A percentile compares a stretch with the other conserved stretches of the same genome.
Conservation (phyloP, 2,797 vertebrate genomes). For the Stomatorhinus walkeri region DNA sequence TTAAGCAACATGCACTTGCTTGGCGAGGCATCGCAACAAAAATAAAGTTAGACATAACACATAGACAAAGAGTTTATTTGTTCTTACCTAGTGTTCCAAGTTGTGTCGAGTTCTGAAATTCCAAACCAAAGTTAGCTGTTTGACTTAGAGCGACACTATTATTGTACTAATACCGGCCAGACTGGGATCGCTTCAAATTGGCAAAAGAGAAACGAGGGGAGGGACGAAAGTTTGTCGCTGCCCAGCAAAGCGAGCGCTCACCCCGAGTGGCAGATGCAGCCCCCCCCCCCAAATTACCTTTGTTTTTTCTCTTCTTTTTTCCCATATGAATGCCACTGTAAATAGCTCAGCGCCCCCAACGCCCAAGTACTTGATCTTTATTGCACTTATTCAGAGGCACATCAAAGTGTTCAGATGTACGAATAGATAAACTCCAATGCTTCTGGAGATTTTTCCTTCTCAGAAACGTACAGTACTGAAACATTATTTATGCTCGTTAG, state of each 20-base stretch:
- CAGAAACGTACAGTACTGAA: neutral
- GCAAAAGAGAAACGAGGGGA: slow-evolving; percentile 41
- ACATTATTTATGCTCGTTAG: neutral
- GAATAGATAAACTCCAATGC: neutral
- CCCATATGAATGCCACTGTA: neutral
- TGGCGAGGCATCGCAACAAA: neutral
- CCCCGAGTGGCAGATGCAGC: neutral
- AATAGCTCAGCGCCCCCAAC: neutral
- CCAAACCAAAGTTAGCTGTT: slow-evolving; percentile 22
- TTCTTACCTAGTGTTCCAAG: slow-evolving; percentile 29
- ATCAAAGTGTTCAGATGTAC: neutral
- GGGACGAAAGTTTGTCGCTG: slow-evolving; percentile 41
- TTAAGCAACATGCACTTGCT: slow-evolving; percentile 10
- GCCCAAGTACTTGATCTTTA: neutral
- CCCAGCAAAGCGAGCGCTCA: neutral
- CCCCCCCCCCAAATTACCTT: neutral
- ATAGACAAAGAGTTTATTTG: neutral
- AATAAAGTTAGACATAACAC: neutral
- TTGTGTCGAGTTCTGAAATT: slow-evolving; percentile 25
- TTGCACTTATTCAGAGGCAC: neutral
- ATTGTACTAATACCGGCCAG: slow-evolving; percentile 27
- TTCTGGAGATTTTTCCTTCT: neutral
- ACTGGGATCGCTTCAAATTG: neutral
- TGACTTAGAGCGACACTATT: slow-evolving; percentile 23
- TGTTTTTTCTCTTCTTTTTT: neutral